phyloP scores from a whole-genome alignment of 2,113 vertebrate species.

The Lagopus muta region DNA sequence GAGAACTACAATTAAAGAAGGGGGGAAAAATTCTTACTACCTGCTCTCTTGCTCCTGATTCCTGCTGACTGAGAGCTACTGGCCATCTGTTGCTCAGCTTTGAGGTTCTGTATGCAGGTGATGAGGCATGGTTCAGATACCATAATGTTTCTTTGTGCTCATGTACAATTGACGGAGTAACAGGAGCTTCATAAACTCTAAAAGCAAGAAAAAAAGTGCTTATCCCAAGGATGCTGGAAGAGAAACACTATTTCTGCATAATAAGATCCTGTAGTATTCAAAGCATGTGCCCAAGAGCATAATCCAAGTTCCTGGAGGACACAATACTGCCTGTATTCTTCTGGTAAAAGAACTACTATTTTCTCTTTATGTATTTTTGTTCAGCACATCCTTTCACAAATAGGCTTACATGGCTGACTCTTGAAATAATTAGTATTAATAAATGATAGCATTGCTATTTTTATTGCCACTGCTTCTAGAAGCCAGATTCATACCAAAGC shows the following conservation, averaged over 20 bases:
- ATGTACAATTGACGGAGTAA: background rate
- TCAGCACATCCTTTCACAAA: background rate
- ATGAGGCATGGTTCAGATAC: background rate
- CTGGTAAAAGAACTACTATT: background rate
- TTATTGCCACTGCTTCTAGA: constrained; percentile 37
- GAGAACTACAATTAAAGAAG: background rate
- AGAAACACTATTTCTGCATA: background rate
- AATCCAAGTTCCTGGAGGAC: background rate
- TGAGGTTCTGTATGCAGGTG: background rate
- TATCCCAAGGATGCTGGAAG: background rate
- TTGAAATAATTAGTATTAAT: constrained; percentile 38
- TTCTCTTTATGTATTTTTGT: background rate
- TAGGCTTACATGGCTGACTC: background rate
- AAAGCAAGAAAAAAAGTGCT: background rate
- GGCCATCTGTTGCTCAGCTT: background rate
- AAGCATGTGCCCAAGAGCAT: background rate
- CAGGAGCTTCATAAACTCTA: background rate
- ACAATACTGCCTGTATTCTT: background rate
- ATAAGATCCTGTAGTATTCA: background rate
- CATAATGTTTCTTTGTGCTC: rapidly evolving
- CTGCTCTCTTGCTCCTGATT: background rate
- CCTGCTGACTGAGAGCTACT: background rate
- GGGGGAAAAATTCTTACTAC: rapidly evolving
- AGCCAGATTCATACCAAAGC: constrained; percentile 48
- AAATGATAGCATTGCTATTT: constrained; percentile 54